Evolutionary conservation across 2,888 invertebrate species (phyloP).

Genomic region (Phyllotreta striolata): DNA sequence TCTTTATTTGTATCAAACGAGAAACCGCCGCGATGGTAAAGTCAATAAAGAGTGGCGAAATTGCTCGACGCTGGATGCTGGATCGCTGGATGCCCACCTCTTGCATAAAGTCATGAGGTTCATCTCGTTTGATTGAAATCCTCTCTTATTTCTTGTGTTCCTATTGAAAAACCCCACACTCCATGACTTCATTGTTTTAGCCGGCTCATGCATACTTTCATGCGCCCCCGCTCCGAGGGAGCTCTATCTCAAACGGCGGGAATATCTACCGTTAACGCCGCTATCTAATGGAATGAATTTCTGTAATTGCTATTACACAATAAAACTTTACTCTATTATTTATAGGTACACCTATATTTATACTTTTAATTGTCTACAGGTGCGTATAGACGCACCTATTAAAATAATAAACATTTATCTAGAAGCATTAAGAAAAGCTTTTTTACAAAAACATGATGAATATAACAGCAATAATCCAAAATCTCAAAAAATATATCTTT

Average conservation of each 20-base stretch:
- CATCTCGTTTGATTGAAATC: slow-evolving; percentile 64
- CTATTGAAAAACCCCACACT: slow-evolving; percentile 60
- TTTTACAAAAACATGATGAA: no score
- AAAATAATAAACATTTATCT: no score
- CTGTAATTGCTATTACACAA: slow-evolving; percentile 45
- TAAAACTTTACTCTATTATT: not conserved
- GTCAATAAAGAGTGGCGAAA: slow-evolving; percentile 53
- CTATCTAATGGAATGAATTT: slow-evolving; percentile 47
- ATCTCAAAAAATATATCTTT: no score
- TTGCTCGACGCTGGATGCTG: slow-evolving; percentile 46
- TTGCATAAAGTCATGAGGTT: slow-evolving; percentile 64
- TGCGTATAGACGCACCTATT: no score
- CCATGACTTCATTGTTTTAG: slow-evolving; percentile 61
- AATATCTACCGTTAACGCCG: slow-evolving; percentile 44
- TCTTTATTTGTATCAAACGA: slow-evolving; percentile 49
- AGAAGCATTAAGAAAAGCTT: no score
- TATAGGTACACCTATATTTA: no score
- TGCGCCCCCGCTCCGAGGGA: slow-evolving; percentile 46
- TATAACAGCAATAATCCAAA: no score
- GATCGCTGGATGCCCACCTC: slow-evolving; percentile 56
- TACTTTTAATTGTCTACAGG: no score
- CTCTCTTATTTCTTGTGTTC: slow-evolving; percentile 58
- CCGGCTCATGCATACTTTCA: slow-evolving; percentile 62
- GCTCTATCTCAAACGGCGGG: slow-evolving; percentile 40
- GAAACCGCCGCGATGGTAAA: slow-evolving; percentile 46